Conservation (phyloP, 2,888 invertebrate genomes). For the Drosophila tripunctata region DNA sequence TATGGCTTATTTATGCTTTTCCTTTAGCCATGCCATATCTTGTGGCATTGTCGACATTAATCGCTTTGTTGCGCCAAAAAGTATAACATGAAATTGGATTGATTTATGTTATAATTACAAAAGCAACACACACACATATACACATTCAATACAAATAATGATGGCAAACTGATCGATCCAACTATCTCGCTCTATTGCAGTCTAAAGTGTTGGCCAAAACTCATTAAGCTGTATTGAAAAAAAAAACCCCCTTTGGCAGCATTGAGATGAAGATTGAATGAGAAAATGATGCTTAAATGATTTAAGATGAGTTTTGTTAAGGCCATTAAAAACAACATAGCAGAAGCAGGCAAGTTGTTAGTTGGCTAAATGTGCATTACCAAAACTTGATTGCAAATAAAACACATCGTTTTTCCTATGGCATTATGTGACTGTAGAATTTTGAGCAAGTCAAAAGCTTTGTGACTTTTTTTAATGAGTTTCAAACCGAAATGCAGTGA, state of each 20-base stretch:
- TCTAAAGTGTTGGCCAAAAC: conserved; percentile 38
- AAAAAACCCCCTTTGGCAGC: too few relatives aligned
- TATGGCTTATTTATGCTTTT: conserved; percentile 76
- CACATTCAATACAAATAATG: conserved; percentile 39
- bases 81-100: conserved; percentile 76
- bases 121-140: conserved; percentile 16
- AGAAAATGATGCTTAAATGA: not conserved
- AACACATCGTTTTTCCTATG: conserved; percentile 35
- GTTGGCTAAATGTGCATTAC: not conserved
- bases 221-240: conserved; percentile 31
- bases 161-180: conserved; percentile 20
- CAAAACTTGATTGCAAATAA: conserved; percentile 20
- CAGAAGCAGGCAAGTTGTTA: too few relatives aligned
- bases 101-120: conserved; percentile 79
- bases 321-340: not conserved
- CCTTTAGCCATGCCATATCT: conserved; percentile 77
- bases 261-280: conserved; percentile 1
- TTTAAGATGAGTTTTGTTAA: conserved; percentile 3
- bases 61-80: conserved; percentile 71
- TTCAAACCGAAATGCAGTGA: conserved; percentile 32
- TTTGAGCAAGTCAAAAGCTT: conserved; percentile 43
- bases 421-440: conserved; percentile 49
- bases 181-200: conserved; percentile 2
- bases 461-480: conserved; percentile 43
- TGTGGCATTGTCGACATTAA: conserved; percentile 74